Percentiles rank a stretch among this genome's conserved stretches.
phyloP scores from a whole-genome alignment of 2,113 vertebrate genomes.

The Ia io region DNA sequence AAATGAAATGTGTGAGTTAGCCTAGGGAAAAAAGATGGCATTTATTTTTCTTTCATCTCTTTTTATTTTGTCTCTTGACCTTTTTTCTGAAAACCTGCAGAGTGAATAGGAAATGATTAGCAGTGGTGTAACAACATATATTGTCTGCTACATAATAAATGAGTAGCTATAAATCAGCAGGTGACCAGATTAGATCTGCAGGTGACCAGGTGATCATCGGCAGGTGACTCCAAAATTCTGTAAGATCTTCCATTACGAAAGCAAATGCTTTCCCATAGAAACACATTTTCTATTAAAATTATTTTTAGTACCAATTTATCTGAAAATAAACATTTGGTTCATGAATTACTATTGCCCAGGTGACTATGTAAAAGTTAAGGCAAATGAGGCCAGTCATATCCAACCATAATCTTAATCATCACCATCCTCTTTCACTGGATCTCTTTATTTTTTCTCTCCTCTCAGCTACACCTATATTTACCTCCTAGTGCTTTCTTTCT shows the following conservation, averaged over 20 bases:
- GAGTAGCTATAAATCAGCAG: not conserved
- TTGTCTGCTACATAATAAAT: not conserved
- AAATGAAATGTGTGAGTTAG: not conserved
- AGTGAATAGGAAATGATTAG: not conserved
- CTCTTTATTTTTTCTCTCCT: not conserved
- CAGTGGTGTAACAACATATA: not conserved
- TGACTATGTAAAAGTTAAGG: not conserved
- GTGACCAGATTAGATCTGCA: not conserved
- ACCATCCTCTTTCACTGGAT: not conserved
- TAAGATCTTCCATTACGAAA: not conserved
- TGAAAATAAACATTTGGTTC: not conserved
- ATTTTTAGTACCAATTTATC: not conserved
- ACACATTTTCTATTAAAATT: not conserved
- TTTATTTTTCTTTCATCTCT: not conserved
- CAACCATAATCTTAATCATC: not conserved
- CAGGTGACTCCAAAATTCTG: not conserved
- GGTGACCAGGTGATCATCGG: too few species aligned
- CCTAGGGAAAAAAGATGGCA: fast-evolving
- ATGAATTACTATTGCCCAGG: not conserved
- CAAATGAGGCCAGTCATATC: not conserved
- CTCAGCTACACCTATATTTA: not conserved
- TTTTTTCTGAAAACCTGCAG: not conserved
- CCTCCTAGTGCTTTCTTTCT: not conserved
- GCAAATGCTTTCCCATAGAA: not conserved
- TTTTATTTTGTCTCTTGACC: not conserved